These are phyloP conservation scores for Pteruthius melanotis DNA, from an alignment of 2,113 vertebrate genomes.

Conservation along the genomic window DNA sequence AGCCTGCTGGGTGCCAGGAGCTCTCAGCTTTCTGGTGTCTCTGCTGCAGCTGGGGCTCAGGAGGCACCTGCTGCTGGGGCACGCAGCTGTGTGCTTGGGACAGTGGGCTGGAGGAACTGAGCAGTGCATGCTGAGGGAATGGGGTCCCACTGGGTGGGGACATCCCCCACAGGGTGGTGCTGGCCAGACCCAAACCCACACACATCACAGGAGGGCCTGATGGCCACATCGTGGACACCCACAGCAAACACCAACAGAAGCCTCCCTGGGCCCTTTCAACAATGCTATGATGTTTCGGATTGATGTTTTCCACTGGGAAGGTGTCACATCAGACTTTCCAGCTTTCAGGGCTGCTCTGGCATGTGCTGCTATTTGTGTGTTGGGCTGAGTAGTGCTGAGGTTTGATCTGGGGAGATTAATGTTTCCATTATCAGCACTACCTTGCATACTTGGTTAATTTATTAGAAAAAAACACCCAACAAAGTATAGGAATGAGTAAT, in stretches of 20 bases:
- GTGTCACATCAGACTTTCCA: not conserved
- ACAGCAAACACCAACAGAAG: not conserved
- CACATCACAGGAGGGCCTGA: not conserved
- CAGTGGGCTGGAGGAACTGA: not conserved
- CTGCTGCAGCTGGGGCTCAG: not conserved
- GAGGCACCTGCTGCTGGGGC: not conserved
- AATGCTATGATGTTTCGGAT: too few relatives aligned
- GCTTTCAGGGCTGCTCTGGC: not conserved
- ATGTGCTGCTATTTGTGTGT: not conserved
- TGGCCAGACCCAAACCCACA: not conserved
- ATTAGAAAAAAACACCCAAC: not conserved
- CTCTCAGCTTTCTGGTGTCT: not conserved
- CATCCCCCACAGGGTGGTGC: too few relatives aligned
- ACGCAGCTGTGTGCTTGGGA: not conserved
- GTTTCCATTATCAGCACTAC: not conserved
- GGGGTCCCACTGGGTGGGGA: not conserved
- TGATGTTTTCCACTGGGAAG: not conserved
- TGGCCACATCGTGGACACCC: too few relatives aligned
- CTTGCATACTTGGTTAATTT: not conserved
- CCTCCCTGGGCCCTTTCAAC: not conserved
- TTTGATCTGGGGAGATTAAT: not conserved
- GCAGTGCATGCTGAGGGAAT: rapidly evolving
- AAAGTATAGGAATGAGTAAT: not conserved
- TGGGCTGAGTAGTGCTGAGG: not conserved
- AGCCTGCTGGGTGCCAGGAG: not conserved